Evolutionary conservation across 2,888 invertebrate genomes (phyloP).

Genomic region (Philhelius pedissequus): DNA sequence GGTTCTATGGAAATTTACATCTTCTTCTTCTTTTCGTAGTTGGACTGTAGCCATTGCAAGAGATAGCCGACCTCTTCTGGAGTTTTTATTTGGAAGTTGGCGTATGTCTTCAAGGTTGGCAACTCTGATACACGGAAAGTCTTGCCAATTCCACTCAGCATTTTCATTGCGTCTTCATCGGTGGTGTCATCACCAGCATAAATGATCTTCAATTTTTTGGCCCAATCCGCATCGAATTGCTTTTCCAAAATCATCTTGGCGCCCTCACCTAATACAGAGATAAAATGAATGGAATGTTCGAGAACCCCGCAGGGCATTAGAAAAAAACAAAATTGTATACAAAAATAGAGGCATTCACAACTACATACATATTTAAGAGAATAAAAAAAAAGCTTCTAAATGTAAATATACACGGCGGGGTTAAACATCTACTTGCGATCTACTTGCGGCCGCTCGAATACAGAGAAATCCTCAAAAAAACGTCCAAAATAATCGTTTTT

Average conservation of each 20-base stretch:
- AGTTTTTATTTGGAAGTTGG: slow-evolving; percentile 86
- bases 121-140: slow-evolving; percentile 88
- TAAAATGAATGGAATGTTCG: too few species aligned
- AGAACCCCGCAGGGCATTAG: neutral
- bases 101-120: slow-evolving; percentile 85
- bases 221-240: slow-evolving; percentile 89
- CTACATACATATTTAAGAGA: slow-evolving; percentile 16
- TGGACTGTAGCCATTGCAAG: slow-evolving; percentile 83
- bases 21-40: slow-evolving; percentile 77
- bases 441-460: neutral
- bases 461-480: slow-evolving; percentile 13
- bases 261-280: slow-evolving; percentile 80
- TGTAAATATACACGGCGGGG: too few species aligned
- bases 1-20: slow-evolving; percentile 56
- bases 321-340: neutral
- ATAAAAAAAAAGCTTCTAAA: slow-evolving; percentile 22
- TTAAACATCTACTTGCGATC: too few species aligned
- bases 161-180: slow-evolving; percentile 94
- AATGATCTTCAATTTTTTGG: slow-evolving; percentile 87
- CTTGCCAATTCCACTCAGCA: slow-evolving; percentile 82
- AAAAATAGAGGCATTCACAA: neutral
- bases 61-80: slow-evolving; percentile 87
- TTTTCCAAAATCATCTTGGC: slow-evolving; percentile 88
- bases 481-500: slow-evolving; percentile 33
- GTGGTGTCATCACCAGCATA: slow-evolving; percentile 94